A percentile compares a stretch with the other conserved stretches of the same genome.
phyloP scores from a whole-genome alignment of 1,140 invertebrate species.

The Panagrolaimus sp. region DNA sequence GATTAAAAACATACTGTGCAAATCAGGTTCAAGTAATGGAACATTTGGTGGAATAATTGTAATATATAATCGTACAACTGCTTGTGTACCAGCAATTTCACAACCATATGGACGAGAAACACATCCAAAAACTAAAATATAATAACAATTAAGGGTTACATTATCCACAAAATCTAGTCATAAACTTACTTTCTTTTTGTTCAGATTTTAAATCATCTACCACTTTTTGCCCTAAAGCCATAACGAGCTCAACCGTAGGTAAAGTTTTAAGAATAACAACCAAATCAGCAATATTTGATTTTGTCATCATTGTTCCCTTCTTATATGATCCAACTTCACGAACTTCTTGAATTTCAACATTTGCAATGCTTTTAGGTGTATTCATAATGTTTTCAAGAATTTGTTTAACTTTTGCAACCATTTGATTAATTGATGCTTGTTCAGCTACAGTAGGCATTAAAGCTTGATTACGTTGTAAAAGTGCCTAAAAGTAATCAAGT shows the following conservation, averaged over 20 bases:
- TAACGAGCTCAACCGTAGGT: constrained; percentile 85
- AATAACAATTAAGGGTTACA: constrained; percentile 16
- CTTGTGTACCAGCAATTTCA: constrained; percentile 63
- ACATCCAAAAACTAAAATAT: constrained; percentile 44
- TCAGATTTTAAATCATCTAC: constrained; percentile 72
- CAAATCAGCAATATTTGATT: constrained; percentile 88
- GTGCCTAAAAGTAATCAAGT: not conserved
- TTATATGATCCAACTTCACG: constrained; percentile 76
- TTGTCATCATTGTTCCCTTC: constrained; percentile 92
- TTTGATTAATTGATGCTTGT: not conserved
- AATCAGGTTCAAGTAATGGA: constrained; percentile 81
- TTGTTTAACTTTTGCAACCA: constrained; percentile 40
- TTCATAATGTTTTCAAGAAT: constrained; percentile 23
- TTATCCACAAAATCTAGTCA: not conserved
- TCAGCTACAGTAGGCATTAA: not conserved
- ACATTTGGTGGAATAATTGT: constrained; percentile 87
- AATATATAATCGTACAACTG: constrained; percentile 79
- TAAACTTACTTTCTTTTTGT: constrained; percentile 60
- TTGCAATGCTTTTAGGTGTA: constrained; percentile 27
- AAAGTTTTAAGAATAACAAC: constrained; percentile 96
- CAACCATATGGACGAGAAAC: constrained; percentile 48
- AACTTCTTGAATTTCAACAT: constrained; percentile 43
- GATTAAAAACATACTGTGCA: constrained; percentile 65
- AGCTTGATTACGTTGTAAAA: constrained; percentile 15
- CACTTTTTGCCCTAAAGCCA: constrained; percentile 81